Evolutionary conservation across 2,797 vertebrate genomes (phyloP).

Genomic region (Paedocypris micromegethes): DNA sequence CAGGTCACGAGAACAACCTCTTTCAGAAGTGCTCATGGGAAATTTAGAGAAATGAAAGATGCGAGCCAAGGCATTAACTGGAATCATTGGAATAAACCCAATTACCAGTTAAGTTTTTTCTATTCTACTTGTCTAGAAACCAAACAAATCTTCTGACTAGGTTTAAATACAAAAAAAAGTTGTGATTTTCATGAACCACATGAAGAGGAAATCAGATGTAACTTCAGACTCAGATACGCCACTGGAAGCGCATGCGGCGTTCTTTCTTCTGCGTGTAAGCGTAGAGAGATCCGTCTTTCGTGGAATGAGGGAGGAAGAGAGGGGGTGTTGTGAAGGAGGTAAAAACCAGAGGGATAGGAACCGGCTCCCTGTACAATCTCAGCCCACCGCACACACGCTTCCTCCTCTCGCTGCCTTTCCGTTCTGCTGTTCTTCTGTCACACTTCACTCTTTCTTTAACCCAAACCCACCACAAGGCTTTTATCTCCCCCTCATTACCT

Average conservation of each 20-base stretch:
- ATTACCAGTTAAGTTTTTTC: no score
- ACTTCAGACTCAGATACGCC: conserved; percentile 5
- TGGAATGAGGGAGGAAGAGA: conserved; percentile 74
- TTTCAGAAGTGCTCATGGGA: no score
- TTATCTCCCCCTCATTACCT: conserved; percentile 47
- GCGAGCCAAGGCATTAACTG: no score
- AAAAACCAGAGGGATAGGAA: conserved; percentile 62
- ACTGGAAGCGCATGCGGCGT: conserved; percentile 43
- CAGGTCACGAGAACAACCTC: no score
- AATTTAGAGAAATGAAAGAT: no score
- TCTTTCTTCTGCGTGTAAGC: conserved; percentile 57
- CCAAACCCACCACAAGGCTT: conserved; percentile 64
- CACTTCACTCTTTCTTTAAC: conserved; percentile 52
- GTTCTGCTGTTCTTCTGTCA: conserved; percentile 39
- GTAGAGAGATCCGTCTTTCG: conserved; percentile 75
- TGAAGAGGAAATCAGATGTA: conserved; percentile 21
- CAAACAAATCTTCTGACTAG: conserved; percentile 2
- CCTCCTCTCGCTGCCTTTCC: conserved; percentile 21
- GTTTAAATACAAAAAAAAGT: conserved; percentile 31
- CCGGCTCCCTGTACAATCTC: conserved; percentile 68
- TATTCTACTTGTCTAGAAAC: no score
- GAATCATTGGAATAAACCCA: no score
- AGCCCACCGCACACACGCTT: conserved; percentile 64
- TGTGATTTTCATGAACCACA: conserved; percentile 31
- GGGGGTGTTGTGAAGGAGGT: conserved; percentile 60